Evolutionary conservation across 2,888 invertebrate species (phyloP).

Genomic region (Diadegma fenestrale): DNA sequence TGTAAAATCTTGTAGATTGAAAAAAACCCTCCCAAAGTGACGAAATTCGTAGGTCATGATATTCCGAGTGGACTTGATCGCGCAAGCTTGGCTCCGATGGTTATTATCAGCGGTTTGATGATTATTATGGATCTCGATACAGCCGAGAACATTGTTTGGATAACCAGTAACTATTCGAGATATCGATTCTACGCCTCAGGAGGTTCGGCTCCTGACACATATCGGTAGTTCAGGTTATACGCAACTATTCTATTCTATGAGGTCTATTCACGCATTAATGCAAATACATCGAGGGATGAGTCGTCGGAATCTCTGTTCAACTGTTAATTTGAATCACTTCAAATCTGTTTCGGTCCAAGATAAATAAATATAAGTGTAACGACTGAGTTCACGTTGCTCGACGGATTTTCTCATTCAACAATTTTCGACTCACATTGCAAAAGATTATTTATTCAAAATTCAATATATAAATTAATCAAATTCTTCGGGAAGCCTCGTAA

Average conservation of each 20-base stretch:
- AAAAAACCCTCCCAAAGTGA: not conserved
- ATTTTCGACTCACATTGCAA: not conserved
- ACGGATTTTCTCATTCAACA: too few relatives aligned
- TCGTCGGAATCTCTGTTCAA: not conserved
- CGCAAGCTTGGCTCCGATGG: not conserved
- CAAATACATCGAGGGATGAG: slow-evolving; percentile 10
- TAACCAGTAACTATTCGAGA: slow-evolving; percentile 27
- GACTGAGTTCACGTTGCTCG: not conserved
- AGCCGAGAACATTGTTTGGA: slow-evolving; percentile 26
- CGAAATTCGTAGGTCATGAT: not conserved
- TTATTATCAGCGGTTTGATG: not conserved
- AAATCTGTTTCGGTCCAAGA: not conserved
- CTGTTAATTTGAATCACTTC: not conserved
- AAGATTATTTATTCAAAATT: not conserved
- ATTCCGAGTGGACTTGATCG: not conserved
- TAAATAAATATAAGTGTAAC: not conserved
- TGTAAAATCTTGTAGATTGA: not conserved
- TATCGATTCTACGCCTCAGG: slow-evolving; percentile 34
- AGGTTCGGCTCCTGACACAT: not conserved
- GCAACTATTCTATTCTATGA: slow-evolving; percentile 22
- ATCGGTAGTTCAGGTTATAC: slow-evolving; percentile 9
- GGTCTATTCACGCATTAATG: slow-evolving; percentile 18
- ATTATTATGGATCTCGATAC: slow-evolving; percentile 18
- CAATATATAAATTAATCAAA: not conserved
- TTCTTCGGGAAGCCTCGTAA: not conserved